A percentile compares a stretch with the other conserved stretches of the same genome.
These are phyloP conservation scores for Rugalucina vietnamica DNA, from an alignment of 2,888 invertebrate genomes.

Conservation along the genomic window DNA sequence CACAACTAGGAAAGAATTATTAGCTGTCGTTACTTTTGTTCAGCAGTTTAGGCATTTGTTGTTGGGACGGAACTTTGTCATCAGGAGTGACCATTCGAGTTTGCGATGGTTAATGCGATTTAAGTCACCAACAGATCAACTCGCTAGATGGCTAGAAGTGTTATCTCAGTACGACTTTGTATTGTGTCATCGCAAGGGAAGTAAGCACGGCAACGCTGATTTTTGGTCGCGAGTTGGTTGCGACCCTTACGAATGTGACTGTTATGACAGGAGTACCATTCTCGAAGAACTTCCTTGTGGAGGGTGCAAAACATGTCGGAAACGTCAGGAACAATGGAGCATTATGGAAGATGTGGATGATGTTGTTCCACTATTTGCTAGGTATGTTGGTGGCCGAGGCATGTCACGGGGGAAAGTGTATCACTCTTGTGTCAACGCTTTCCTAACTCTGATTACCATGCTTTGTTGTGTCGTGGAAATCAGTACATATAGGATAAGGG, in stretches of 20 bases:
- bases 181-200: conserved; percentile 40
- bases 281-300: conserved; percentile 41
- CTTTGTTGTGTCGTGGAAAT: background rate
- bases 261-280: conserved; percentile 38
- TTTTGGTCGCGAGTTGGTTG: conserved; percentile 45
- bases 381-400: background rate
- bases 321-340: conserved; percentile 39
- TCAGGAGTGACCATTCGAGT: conserved; percentile 49
- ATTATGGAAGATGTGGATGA: conserved; percentile 36
- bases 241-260: conserved; percentile 38
- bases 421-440: background rate
- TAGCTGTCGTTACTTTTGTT: conserved; percentile 47
- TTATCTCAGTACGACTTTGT: conserved; percentile 42
- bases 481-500: background rate
- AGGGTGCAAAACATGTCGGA: conserved; percentile 40
- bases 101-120: conserved; percentile 50
- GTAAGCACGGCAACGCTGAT: conserved; percentile 47
- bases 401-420: background rate
- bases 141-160: conserved; percentile 45
- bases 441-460: background rate
- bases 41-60: conserved; percentile 35
- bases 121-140: conserved; percentile 37
- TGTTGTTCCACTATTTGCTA: conserved; percentile 18
- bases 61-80: background rate
- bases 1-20: conserved; percentile 48